phyloP scores from a whole-genome alignment of 1,140 invertebrate species.

The Drosophila pseudoobscura region DNA sequence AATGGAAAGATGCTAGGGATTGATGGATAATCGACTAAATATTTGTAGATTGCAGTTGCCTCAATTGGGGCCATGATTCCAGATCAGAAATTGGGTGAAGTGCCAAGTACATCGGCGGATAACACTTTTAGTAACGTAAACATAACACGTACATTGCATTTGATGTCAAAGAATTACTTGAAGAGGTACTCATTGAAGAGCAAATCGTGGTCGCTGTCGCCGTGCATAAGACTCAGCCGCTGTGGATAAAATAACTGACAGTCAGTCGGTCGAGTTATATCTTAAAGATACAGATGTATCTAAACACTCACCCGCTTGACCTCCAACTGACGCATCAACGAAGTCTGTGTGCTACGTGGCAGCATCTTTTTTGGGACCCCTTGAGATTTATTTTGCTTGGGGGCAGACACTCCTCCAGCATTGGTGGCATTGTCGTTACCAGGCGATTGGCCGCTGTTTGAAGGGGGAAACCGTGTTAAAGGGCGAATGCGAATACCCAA shows the following conservation, averaged over 20 bases:
- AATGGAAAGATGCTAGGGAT: too few relatives aligned
- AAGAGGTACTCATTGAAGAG: conserved; percentile 63
- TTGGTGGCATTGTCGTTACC: neutral
- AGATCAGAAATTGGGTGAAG: too few relatives aligned
- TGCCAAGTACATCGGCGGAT: too few relatives aligned
- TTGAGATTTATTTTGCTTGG: conserved; percentile 15
- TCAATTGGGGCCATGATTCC: too few relatives aligned
- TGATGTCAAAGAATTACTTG: conserved; percentile 38
- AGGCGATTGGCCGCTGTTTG: conserved; percentile 5
- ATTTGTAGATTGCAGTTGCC: too few relatives aligned
- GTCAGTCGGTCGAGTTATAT: neutral
- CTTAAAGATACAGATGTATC: neutral
- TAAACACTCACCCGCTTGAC: conserved; percentile 63
- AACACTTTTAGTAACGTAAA: too few relatives aligned
- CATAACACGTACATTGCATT: neutral
- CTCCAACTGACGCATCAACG: conserved; percentile 65
- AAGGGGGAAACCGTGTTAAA: neutral
- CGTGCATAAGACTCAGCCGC: conserved; percentile 54
- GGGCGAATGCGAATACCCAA: too few relatives aligned
- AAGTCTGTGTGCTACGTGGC: conserved; percentile 63
- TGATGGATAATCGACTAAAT: neutral
- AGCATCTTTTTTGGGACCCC: conserved; percentile 14
- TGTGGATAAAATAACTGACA: neutral
- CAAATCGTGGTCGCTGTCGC: conserved; percentile 53
- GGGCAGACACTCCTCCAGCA: neutral